Conservation (phyloP, 1,140 invertebrate species). For the Drosophila arawakana region DNA sequence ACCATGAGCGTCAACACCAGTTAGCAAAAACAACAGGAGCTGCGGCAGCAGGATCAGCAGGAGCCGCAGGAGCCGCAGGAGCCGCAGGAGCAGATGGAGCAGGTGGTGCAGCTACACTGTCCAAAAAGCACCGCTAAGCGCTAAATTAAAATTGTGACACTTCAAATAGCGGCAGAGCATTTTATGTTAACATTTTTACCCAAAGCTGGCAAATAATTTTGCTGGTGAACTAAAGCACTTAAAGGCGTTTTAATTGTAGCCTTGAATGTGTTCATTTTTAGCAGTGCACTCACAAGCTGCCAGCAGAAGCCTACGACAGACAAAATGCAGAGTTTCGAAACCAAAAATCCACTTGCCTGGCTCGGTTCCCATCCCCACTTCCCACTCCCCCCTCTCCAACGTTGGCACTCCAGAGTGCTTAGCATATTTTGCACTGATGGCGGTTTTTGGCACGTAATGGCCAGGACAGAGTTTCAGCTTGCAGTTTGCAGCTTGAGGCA, state of each 20-base stretch:
- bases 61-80: slow-evolving; percentile 15
- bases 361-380: background rate
- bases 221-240: too few species aligned
- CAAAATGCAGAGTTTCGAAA: slow-evolving; percentile 8
- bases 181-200: too few species aligned
- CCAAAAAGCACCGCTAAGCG: too few species aligned
- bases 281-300: background rate
- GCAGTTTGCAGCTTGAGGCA: slow-evolving; percentile 6
- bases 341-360: background rate
- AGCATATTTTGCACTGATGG: slow-evolving; percentile 67
- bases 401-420: slow-evolving; percentile 58
- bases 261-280: too few species aligned
- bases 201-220: too few species aligned
- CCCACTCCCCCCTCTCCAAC: background rate
- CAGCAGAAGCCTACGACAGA: slow-evolving; percentile 13
- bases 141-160: too few species aligned
- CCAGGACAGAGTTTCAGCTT: slow-evolving; percentile 30
- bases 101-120: slow-evolving; percentile 10
- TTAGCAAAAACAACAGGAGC: slow-evolving; percentile 59
- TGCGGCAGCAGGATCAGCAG: background rate
- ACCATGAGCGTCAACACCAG: slow-evolving; percentile 62
- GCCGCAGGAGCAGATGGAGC: slow-evolving; percentile 1
- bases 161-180: too few species aligned
- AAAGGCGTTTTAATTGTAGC: too few species aligned
- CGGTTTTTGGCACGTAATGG: slow-evolving; percentile 51